phyloP scores from a whole-genome alignment of 2,797 vertebrate genomes.

The Anas bernieri region DNA sequence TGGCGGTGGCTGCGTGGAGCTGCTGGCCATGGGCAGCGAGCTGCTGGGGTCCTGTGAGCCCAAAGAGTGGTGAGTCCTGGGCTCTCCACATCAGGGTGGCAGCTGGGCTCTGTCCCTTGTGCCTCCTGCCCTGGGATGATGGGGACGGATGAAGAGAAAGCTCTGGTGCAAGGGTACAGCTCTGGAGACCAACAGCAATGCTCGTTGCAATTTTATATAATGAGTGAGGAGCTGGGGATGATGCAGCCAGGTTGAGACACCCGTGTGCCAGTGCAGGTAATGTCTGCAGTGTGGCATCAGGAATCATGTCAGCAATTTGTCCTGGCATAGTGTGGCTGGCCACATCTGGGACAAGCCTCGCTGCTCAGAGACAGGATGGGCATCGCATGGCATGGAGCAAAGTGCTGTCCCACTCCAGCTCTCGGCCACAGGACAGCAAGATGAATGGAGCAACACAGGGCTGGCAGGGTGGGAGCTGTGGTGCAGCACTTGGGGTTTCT shows the following conservation, averaged over 20 bases:
- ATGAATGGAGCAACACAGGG: not conserved
- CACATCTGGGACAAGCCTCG: not conserved
- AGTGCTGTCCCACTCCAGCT: accelerated
- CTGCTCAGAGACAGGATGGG: accelerated
- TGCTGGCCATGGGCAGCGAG: not conserved
- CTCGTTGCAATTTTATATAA: not conserved
- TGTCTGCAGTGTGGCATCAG: not conserved
- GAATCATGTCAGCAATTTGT: not conserved
- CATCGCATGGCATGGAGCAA: accelerated
- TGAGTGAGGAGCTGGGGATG: not conserved
- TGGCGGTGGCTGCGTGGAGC: not conserved
- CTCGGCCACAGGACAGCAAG: not conserved
- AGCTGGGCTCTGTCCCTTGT: not conserved
- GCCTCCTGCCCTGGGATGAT: not conserved
- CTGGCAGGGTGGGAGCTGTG: accelerated
- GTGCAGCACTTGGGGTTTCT: not conserved
- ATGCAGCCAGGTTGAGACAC: not conserved
- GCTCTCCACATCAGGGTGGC: accelerated
- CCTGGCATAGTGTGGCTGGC: not conserved
- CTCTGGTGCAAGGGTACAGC: not conserved
- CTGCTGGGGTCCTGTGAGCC: accelerated
- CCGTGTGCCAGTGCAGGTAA: not conserved
- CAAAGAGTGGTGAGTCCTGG: not conserved
- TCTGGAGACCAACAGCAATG: not conserved
- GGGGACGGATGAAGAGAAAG: not conserved